These are phyloP conservation scores for Chymomyza procnemis DNA, from an alignment of 2,888 invertebrate genomes.

Conservation along the genomic window DNA sequence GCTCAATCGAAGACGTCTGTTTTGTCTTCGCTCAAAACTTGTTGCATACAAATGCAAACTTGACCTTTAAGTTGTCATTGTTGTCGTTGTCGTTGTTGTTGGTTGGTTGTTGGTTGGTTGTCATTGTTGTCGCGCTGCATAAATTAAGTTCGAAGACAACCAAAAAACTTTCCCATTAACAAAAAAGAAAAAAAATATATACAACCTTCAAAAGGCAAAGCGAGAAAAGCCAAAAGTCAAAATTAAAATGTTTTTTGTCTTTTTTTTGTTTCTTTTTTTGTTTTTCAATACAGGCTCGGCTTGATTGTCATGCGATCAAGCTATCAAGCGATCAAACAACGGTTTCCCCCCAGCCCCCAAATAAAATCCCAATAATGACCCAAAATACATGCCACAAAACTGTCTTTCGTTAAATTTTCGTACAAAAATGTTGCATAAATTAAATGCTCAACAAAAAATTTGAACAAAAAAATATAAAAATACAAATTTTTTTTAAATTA, in stretches of 20 bases:
- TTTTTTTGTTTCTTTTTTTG: too few relatives aligned
- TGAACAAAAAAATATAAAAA: conserved; percentile 1
- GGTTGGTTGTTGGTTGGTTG: too few relatives aligned
- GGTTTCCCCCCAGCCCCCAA: not conserved
- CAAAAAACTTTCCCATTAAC: conserved; percentile 52
- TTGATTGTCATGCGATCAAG: conserved; percentile 38
- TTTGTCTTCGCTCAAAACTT: not conserved
- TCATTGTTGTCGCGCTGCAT: conserved; percentile 19
- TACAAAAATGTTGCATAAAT: conserved; percentile 47
- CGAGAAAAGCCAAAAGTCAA: conserved; percentile 38
- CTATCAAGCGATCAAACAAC: conserved; percentile 14
- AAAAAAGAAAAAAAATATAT: conserved; percentile 6
- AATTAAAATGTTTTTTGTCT: conserved; percentile 10
- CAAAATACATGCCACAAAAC: conserved; percentile 13
- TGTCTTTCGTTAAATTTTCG: conserved; percentile 33
- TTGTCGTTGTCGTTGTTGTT: conserved; percentile 3
- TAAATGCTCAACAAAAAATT: conserved; percentile 31
- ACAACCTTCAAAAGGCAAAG: conserved; percentile 46
- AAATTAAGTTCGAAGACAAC: conserved; percentile 31
- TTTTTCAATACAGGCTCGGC: conserved; percentile 28
- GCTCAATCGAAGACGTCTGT: not conserved
- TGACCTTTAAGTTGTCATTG: conserved; percentile 52
- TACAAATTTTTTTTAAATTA: not conserved
- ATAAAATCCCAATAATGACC: not conserved
- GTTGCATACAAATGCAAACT: conserved; percentile 55